Evolutionary conservation across 2,797 vertebrate species (phyloP).

Genomic region (Falco naumanni): DNA sequence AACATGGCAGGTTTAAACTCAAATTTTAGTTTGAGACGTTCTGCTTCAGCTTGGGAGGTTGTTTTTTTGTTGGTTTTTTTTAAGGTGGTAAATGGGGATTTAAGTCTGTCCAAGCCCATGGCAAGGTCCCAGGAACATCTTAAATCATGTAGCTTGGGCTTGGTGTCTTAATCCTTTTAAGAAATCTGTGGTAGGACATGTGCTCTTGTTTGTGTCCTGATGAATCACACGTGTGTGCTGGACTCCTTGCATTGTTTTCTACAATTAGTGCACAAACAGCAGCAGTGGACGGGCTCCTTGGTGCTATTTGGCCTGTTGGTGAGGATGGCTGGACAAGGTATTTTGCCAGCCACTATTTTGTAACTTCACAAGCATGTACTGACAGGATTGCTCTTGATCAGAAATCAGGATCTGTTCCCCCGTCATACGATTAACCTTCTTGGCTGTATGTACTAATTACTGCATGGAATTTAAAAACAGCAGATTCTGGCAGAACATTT

Average conservation of each 20-base stretch:
- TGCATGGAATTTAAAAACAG: conserved; percentile 49
- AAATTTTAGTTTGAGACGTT: background rate
- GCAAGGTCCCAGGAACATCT: background rate
- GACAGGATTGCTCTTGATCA: conserved; percentile 19
- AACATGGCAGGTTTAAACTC: background rate
- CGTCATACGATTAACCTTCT: background rate
- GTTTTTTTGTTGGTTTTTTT: background rate
- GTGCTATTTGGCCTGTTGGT: background rate
- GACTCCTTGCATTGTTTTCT: background rate
- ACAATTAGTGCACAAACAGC: background rate
- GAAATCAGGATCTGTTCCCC: conserved; percentile 2
- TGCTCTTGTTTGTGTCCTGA: conserved; percentile 12
- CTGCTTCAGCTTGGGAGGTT: background rate
- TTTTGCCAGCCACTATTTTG: background rate
- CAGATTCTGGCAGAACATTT: conserved; percentile 56
- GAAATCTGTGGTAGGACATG: background rate
- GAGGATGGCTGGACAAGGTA: background rate
- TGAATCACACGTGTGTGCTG: background rate
- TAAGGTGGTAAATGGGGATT: background rate
- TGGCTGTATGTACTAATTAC: conserved; percentile 54
- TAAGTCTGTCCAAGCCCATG: background rate
- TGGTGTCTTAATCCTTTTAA: background rate
- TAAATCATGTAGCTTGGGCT: background rate
- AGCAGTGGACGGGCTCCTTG: background rate
- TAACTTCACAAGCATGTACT: background rate